These are phyloP conservation scores for Parnassius orleans DNA, from an alignment of 2,888 invertebrate genomes.

Conservation along the genomic window DNA sequence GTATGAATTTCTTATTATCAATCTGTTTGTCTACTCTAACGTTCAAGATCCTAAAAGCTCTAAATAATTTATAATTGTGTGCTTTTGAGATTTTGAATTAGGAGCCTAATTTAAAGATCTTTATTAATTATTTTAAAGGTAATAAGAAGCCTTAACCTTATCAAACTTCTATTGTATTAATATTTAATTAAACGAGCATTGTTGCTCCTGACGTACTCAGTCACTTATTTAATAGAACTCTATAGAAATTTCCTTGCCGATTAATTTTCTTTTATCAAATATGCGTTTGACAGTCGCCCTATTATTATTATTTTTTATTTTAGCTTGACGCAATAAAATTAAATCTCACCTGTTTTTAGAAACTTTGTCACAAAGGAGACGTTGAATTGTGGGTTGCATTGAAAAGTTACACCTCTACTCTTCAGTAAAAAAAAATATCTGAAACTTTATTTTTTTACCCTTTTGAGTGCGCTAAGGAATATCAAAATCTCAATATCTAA, in stretches of 20 bases:
- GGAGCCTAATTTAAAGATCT: background rate
- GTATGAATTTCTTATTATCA: too few relatives aligned
- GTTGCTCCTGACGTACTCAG: conserved; percentile 12
- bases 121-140: background rate
- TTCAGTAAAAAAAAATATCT: too few relatives aligned
- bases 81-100: too few relatives aligned
- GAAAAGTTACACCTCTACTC: too few relatives aligned
- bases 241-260: conserved; percentile 17
- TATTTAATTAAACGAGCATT: conserved; percentile 13
- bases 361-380: background rate
- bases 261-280: conserved; percentile 20
- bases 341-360: background rate
- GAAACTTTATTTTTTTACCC: too few relatives aligned
- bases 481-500: too few relatives aligned
- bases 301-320: conserved; percentile 11
- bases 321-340: conserved; percentile 2
- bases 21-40: too few relatives aligned
- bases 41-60: too few relatives aligned
- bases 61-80: too few relatives aligned
- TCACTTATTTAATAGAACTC: conserved; percentile 20
- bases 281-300: conserved; percentile 16
- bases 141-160: background rate
- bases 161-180: conserved; percentile 1
- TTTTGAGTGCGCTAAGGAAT: too few relatives aligned
- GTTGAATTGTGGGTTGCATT: too few relatives aligned